Evolutionary conservation across 2,113 vertebrate species (phyloP), one percentile per base, ranked within the genome.

Genomic region (Pomatorhinus ruficollis): DNA sequence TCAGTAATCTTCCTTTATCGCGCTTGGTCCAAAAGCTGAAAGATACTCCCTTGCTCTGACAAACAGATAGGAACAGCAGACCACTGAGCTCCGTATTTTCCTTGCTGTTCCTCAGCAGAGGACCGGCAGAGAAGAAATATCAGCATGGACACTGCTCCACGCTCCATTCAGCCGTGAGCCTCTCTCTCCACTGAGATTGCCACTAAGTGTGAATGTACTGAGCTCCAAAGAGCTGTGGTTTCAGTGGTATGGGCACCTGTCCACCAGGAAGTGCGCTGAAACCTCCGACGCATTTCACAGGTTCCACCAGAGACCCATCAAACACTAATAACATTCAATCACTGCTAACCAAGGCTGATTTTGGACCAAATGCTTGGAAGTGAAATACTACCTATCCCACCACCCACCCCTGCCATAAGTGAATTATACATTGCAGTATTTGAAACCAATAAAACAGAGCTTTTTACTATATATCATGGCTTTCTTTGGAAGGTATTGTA

Each of bases 201-300:
- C 87, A 92, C 44, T 12, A 40, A 44, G 11, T 81, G 45, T 1
- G 3, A 92, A 39, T 40, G 45, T 12, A 87, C 22, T 2, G 4
- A 68, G 89, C 63, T 91, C 77, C 89, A 87, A 57, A 61, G 78
- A 85, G 84, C 66, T 91, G 95, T 91, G 96, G 96, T 93, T 96
- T 97, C 25, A 76, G 96, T 91, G 96, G 96, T 93, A 28, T 94
- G 95, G 96, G 95, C 94, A 93, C 84, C 91, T 89, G 77, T 87
- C 96, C 96, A 95, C 93, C 53, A 95, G 94, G 93, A 97, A 95
- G 87, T 72, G 78, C 1, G 5, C 50, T 85, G 95, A 96, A 97
- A 96, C 96, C 96, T 93, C 95, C 4, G 0, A 52, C 3, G 4
- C 84, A 79, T 91, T 97, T 96, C 95, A 93, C 14, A 82, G 70